Percentiles rank a stretch among this genome's conserved stretches.
These are phyloP conservation scores for Osmerus eperlanus DNA, from an alignment of 2,113 vertebrate species.

Conservation along the genomic window DNA sequence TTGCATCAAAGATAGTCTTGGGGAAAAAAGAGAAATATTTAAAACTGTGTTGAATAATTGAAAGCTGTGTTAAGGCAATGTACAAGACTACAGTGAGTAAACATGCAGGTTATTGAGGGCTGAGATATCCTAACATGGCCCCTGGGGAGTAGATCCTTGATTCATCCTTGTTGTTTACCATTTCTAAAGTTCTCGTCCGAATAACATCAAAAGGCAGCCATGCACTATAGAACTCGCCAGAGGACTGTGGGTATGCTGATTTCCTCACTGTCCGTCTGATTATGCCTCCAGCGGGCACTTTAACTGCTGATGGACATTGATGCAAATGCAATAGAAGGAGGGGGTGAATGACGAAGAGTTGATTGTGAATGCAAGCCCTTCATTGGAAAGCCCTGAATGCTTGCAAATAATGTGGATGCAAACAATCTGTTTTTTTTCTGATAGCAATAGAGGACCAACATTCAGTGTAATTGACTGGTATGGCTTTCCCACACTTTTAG, in stretches of 20 bases:
- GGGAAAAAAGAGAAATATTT: constrained; percentile 8
- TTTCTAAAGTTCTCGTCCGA: not conserved
- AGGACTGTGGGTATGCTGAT: constrained; percentile 3
- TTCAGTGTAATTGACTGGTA: no score
- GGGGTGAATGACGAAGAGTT: not conserved
- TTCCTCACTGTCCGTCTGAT: constrained; percentile 10
- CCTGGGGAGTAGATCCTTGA: constrained; percentile 39
- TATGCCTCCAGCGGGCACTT: not conserved
- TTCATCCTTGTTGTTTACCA: constrained; percentile 39
- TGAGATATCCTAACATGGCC: constrained; percentile 38
- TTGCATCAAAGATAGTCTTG: constrained; percentile 47
- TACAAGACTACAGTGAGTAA: constrained; percentile 53
- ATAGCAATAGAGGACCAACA: no score
- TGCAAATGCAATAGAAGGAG: not conserved
- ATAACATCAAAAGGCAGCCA: constrained; percentile 13
- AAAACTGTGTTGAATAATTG: constrained; percentile 22
- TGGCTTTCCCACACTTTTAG: not conserved
- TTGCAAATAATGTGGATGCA: constrained; percentile 10
- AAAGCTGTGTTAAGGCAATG: constrained; percentile 34
- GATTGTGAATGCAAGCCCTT: not conserved
- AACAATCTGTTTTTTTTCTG: constrained; percentile 11
- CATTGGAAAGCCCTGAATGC: constrained; percentile 3
- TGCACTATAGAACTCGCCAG: not conserved
- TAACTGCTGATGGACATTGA: not conserved
- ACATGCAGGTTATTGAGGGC: constrained; percentile 28